phyloP scores from a whole-genome alignment of 2,797 vertebrate species.

The Picus viridis region DNA sequence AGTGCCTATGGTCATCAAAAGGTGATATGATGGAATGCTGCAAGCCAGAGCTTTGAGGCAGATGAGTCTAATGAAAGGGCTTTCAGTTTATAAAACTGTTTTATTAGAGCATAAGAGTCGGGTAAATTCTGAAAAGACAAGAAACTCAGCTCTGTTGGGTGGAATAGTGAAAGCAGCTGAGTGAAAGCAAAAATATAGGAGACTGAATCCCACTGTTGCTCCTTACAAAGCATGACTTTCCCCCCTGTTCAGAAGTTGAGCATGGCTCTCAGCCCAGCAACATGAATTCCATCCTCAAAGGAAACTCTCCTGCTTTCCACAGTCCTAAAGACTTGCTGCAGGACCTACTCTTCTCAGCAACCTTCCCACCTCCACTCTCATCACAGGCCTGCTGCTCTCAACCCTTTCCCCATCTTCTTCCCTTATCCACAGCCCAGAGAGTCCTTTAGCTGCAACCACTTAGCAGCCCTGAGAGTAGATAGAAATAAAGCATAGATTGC shows the following conservation, averaged over 20 bases:
- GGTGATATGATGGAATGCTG: background rate
- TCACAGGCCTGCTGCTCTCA: background rate
- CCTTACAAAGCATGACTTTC: background rate
- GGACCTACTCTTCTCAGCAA: background rate
- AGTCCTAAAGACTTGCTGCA: background rate
- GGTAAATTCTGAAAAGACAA: background rate
- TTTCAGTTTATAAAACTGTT: background rate
- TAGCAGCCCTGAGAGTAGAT: background rate
- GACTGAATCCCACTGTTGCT: background rate
- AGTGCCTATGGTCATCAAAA: background rate
- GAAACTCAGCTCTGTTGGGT: background rate
- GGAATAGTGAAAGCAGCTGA: background rate
- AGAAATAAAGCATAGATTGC: background rate
- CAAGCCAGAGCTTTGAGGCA: background rate
- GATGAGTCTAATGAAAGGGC: background rate
- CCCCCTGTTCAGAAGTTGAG: background rate
- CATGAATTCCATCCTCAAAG: background rate
- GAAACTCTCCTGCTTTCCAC: background rate
- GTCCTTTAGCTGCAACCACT: too few relatives aligned
- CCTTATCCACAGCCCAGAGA: background rate
- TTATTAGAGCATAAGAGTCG: background rate
- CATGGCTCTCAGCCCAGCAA: background rate
- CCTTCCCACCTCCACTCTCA: background rate
- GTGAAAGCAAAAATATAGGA: background rate
- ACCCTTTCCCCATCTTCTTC: background rate